Conservation (phyloP, 2,797 vertebrate species). For the Peromyscus nudipes region DNA sequence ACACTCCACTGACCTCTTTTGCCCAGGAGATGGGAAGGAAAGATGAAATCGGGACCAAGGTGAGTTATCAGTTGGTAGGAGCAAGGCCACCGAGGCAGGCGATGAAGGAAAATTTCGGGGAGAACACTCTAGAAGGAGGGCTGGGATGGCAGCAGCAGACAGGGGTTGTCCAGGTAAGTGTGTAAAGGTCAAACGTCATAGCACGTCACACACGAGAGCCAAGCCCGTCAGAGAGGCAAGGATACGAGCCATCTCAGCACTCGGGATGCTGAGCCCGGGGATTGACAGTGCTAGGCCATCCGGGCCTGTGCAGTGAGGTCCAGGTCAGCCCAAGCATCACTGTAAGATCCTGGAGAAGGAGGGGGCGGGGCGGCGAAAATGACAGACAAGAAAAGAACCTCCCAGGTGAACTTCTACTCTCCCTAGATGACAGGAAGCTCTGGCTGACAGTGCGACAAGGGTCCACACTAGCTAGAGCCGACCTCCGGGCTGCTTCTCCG, state of each 20-base stretch:
- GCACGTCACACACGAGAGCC: neutral
- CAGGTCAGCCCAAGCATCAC: neutral
- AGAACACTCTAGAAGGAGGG: neutral
- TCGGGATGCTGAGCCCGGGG: neutral
- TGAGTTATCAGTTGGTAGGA: constrained; percentile 35
- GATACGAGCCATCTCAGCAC: neutral
- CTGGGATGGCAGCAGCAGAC: neutral
- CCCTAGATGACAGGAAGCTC: neutral
- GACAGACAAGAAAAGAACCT: neutral
- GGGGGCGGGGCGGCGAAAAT: too few relatives aligned
- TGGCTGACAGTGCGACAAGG: neutral
- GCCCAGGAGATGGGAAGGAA: constrained; percentile 17
- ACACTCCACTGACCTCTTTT: constrained; percentile 37
- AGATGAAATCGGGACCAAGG: constrained; percentile 42
- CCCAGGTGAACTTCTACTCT: neutral
- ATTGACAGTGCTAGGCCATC: neutral
- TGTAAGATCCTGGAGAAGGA: neutral
- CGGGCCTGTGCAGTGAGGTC: neutral
- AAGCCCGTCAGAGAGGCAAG: neutral
- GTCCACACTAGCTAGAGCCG: too few relatives aligned
- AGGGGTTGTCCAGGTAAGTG: neutral
- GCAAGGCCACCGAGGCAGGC: neutral
- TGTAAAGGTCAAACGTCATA: neutral
- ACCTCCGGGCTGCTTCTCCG: too few relatives aligned
- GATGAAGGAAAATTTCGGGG: constrained; percentile 17